phyloP scores from a whole-genome alignment of 2,888 invertebrate genomes.

The Ennomos quercinarius region DNA sequence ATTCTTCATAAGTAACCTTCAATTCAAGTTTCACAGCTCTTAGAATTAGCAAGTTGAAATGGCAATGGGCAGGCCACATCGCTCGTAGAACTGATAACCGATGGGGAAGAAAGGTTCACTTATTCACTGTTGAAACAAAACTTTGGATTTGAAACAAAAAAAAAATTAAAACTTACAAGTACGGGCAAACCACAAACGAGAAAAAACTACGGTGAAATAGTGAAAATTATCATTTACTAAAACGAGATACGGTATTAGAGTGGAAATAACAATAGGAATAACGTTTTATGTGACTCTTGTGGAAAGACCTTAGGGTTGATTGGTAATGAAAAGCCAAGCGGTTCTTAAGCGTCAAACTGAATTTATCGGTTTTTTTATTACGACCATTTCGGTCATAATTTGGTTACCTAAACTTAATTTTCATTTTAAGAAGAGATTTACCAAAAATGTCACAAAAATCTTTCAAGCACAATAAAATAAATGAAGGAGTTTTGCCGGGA shows the following conservation, averaged over 20 bases:
- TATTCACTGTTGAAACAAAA: neutral
- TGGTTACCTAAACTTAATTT: no score
- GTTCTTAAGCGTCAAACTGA: neutral
- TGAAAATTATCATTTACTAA: conserved; percentile 27
- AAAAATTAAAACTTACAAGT: neutral
- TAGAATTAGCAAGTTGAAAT: no score
- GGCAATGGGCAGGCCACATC: no score
- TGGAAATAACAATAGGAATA: conserved; percentile 24
- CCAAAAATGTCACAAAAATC: no score
- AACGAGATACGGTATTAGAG: conserved; percentile 19
- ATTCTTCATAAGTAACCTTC: no score
- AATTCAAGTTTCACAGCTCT: no score
- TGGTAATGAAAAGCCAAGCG: neutral
- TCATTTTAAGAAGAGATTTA: no score
- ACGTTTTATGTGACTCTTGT: conserved; percentile 17
- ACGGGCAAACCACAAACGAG: neutral
- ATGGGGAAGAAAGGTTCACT: no score
- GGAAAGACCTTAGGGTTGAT: neutral
- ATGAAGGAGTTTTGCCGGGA: no score
- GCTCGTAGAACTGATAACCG: no score
- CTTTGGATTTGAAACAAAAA: neutral
- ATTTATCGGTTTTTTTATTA: neutral
- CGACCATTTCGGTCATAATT: no score
- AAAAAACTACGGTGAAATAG: conserved; percentile 18
- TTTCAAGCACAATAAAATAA: no score